phyloP scores from a whole-genome alignment of 2,888 invertebrate species.

The Pandemis corylana region DNA sequence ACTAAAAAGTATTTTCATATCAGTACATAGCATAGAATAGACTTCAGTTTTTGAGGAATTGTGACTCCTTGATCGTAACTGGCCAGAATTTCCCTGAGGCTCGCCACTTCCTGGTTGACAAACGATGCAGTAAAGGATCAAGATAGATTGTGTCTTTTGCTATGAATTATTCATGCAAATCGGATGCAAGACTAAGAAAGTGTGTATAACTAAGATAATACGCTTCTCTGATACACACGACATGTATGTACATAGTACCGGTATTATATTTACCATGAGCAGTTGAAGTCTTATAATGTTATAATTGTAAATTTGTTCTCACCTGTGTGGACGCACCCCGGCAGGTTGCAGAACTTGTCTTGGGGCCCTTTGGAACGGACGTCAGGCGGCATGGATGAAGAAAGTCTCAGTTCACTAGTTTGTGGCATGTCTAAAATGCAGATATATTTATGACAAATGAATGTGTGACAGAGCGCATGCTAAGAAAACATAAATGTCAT shows the following conservation, averaged over 20 bases:
- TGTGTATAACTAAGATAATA: not conserved
- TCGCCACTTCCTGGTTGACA: not conserved
- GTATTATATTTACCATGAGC: not conserved
- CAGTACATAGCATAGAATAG: too few species aligned
- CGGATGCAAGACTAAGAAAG: not conserved
- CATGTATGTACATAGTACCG: not conserved
- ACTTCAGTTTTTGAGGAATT: not conserved
- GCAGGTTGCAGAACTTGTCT: constrained; percentile 86
- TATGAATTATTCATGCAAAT: constrained; percentile 2
- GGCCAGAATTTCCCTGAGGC: not conserved
- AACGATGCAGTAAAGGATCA: constrained; percentile 4
- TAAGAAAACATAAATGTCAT: not conserved
- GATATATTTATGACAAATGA: constrained; percentile 42
- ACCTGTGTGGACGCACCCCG: constrained; percentile 93
- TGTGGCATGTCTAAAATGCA: constrained; percentile 77
- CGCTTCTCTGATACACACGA: not conserved
- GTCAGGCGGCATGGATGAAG: constrained; percentile 73
- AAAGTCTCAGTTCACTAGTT: constrained; percentile 78
- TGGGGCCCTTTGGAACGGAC: constrained; percentile 62
- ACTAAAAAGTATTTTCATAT: not conserved
- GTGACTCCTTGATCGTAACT: not conserved
- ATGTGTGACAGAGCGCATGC: constrained; percentile 23
- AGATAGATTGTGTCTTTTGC: not conserved
- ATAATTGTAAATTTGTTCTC: constrained; percentile 41
- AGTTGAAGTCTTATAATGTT: not conserved